phyloP scores from a whole-genome alignment of 1,140 invertebrate species.

The Potamilus streckersoni region DNA sequence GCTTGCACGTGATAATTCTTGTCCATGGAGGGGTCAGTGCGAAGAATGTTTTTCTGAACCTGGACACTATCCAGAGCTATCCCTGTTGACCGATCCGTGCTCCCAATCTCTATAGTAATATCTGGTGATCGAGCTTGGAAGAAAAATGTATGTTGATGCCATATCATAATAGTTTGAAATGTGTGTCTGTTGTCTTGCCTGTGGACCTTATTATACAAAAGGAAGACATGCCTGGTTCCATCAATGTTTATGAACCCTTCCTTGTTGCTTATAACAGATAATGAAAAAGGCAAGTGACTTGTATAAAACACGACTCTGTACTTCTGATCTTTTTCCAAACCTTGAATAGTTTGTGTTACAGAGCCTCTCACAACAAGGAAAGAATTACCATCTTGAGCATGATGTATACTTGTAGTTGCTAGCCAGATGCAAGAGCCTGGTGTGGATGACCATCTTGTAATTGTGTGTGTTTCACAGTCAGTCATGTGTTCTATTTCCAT shows the following conservation, averaged over 20 bases:
- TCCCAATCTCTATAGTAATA: constrained; percentile 11
- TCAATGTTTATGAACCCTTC: constrained; percentile 33
- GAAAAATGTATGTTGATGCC: constrained; percentile 42
- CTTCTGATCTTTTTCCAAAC: constrained; percentile 2
- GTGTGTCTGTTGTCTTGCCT: no score
- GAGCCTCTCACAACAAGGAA: constrained; percentile 23
- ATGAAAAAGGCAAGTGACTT: constrained; percentile 22
- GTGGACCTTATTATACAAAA: constrained; percentile 31
- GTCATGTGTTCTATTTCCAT: constrained; percentile 11
- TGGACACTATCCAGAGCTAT: constrained; percentile 30
- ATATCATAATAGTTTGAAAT: constrained; percentile 20
- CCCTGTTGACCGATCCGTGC: constrained; percentile 17
- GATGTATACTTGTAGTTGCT: constrained; percentile 15
- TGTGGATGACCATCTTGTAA: constrained; percentile 1
- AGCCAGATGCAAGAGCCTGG: constrained; percentile 13
- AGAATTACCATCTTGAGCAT: constrained; percentile 22
- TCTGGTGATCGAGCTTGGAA: constrained; percentile 16
- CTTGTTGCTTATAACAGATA: constrained; percentile 20
- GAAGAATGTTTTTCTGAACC: constrained; percentile 13
- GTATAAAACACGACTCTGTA: constrained; percentile 32
- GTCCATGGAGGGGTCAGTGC: background rate
- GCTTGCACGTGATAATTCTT: constrained; percentile 19
- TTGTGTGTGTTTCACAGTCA: constrained; percentile 6
- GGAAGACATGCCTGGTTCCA: constrained; percentile 30
- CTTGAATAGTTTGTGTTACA: constrained; percentile 22